These are phyloP conservation scores for Vipera latastei DNA, from an alignment of 2,797 vertebrate species.

Conservation along the genomic window DNA sequence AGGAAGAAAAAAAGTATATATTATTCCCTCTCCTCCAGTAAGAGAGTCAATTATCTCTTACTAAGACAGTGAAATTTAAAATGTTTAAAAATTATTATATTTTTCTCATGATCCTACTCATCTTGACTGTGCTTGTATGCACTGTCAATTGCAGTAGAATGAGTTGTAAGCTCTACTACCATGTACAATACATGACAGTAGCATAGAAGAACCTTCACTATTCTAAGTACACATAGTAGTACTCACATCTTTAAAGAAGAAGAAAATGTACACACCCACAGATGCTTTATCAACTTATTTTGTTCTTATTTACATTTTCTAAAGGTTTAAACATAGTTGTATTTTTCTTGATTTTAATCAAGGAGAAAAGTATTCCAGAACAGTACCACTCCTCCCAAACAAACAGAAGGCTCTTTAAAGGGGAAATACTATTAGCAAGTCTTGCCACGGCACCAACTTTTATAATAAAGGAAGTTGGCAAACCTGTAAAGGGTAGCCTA, in stretches of 20 bases:
- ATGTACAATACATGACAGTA: background rate
- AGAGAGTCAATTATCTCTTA: background rate
- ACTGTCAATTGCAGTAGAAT: background rate
- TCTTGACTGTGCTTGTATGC: slow-evolving; percentile 26
- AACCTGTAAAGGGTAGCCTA: background rate
- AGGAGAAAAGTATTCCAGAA: slow-evolving; percentile 67
- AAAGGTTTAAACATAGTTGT: slow-evolving; percentile 64
- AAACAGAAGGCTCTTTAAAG: background rate
- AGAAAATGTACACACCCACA: slow-evolving; percentile 58
- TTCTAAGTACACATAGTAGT: slow-evolving; percentile 55
- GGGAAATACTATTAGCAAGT: background rate
- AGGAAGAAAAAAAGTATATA: background rate
- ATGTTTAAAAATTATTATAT: slow-evolving; percentile 19
- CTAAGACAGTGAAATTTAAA: background rate
- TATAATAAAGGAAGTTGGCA: background rate
- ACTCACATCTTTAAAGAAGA: slow-evolving; percentile 58
- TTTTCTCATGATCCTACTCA: slow-evolving; percentile 14
- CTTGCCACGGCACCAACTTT: background rate
- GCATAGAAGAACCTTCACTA: slow-evolving; percentile 36
- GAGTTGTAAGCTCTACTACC: background rate
- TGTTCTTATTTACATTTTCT: slow-evolving; percentile 63
- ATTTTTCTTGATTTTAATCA: slow-evolving; percentile 39
- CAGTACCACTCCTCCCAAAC: slow-evolving; percentile 36
- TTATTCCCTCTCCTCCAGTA: background rate
- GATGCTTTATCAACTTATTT: slow-evolving; percentile 50